These are phyloP conservation scores for Apantesis nais DNA, from an alignment of 2,888 invertebrate species.

Conservation along the genomic window DNA sequence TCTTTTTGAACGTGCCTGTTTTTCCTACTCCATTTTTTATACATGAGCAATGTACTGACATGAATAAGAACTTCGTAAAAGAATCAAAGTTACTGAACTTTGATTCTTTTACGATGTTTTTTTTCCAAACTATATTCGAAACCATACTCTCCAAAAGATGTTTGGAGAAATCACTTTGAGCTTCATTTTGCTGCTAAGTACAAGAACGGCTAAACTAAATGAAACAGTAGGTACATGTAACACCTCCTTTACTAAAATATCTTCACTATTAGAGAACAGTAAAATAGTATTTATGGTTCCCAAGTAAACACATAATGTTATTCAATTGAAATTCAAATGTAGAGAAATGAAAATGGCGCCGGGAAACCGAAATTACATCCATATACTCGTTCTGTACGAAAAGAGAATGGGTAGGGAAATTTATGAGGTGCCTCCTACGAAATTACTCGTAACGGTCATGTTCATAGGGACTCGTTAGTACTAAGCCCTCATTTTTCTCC, in stretches of 20 bases:
- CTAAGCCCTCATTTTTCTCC: constrained; percentile 34
- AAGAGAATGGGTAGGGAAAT: constrained; percentile 31
- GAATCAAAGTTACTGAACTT: too few species aligned
- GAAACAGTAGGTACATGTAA: background rate
- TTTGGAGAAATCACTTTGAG: too few species aligned
- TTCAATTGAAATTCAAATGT: constrained; percentile 52
- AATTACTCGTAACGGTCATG: constrained; percentile 42
- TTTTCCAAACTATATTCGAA: too few species aligned
- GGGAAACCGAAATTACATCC: constrained; percentile 41
- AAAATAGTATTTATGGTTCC: constrained; percentile 35
- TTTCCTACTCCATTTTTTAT: too few species aligned
- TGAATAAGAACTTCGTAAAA: too few species aligned
- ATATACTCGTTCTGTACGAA: constrained; percentile 26
- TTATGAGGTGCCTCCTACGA: constrained; percentile 37
- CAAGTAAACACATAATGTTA: constrained; percentile 41
- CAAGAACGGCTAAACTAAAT: background rate
- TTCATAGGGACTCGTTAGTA: constrained; percentile 27
- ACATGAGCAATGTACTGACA: too few species aligned
- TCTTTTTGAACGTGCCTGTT: too few species aligned
- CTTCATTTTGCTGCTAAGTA: background rate
- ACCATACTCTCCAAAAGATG: too few species aligned
- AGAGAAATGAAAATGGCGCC: constrained; percentile 37
- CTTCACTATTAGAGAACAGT: constrained; percentile 18
- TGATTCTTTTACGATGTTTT: too few species aligned
- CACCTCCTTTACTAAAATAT: background rate